phyloP scores from a whole-genome alignment of 2,113 vertebrate species.

The Butorides virescens region DNA sequence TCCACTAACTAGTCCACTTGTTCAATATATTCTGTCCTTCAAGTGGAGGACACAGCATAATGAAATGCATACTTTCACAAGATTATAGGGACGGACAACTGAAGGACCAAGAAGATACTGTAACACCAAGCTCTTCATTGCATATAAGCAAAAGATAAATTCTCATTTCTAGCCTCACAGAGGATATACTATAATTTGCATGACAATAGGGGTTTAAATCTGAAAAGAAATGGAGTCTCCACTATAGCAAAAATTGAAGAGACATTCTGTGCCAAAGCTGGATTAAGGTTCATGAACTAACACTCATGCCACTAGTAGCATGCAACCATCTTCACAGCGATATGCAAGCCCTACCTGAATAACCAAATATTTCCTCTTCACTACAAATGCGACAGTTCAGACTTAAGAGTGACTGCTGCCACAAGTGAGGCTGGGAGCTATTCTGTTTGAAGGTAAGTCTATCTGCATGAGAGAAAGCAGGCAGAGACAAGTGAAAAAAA shows the following conservation, averaged over 20 bases:
- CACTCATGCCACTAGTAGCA: not conserved
- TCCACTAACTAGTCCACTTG: not conserved
- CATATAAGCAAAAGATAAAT: not conserved
- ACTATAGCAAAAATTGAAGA: not conserved
- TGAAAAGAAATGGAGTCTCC: not conserved
- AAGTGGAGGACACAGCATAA: not conserved
- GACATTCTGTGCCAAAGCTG: not conserved
- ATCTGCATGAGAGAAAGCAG: not conserved
- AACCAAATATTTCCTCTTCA: not conserved
- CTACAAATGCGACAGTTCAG: not conserved
- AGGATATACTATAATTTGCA: not conserved
- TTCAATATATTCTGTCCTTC: not conserved
- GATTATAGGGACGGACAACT: not conserved
- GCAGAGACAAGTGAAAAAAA: not conserved
- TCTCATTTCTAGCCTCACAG: not conserved
- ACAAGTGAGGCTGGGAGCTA: not conserved
- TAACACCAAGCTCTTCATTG: not conserved
- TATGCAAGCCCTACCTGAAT: not conserved
- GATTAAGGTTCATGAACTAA: not conserved
- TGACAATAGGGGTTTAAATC: not conserved
- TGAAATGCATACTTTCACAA: not conserved
- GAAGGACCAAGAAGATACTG: not conserved
- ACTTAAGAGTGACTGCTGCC: not conserved
- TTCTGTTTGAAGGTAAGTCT: not conserved
- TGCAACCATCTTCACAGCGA: not conserved